Evolutionary conservation across 1,140 invertebrate genomes (phyloP), one percentile per base, ranked within the genome.

Genomic region (Mycetomoellerius zeteki): DNA sequence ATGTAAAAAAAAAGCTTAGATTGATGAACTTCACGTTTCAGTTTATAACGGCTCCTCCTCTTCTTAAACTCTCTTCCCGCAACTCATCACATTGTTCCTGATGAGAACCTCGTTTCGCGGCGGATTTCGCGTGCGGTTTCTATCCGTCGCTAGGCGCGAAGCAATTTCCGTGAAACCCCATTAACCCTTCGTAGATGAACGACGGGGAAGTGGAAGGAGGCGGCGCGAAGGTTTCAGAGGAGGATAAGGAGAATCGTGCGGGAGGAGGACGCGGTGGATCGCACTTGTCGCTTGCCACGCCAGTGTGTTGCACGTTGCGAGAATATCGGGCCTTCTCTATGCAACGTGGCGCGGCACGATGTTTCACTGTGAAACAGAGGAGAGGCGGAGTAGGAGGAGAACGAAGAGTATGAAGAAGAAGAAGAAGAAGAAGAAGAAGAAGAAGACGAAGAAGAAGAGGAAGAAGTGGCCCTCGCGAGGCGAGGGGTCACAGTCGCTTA

Each of bases 401-500:
- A 72, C 56, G 85, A 86, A 73, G 67, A 58, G 56, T 72, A 71
- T 65, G 43, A 62, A 30, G 84, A 69, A 14, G 84, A 86, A 12
- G 72, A 81, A 72, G 21, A 77, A 77, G 69, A 73, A 14, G 43
- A 60, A 1, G 65, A 56, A 24, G 54, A 37, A 8, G 75, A 64
- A 5, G 76, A 54, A 8, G 78, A 82, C 0, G 3, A 54, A n/a
- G 27, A 50, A 58, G 72, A 73, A 72, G 85, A 89, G 81, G 87
- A 91, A 85, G 88, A 87, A 86, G 87, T 86, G 86, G 89, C 81
- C 75, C 84, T 82, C 50, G 87, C 72, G 87, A 90, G 90, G 84
- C 89, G 72, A 89, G 87, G 89, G 91, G 92, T 92, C 92, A 91
- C 86, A 91, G 84, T 73, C 88, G 88, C 92, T 94, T 94, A 93